Conservation (phyloP, 2,888 invertebrate genomes). For the Rhagonycha lutea region DNA sequence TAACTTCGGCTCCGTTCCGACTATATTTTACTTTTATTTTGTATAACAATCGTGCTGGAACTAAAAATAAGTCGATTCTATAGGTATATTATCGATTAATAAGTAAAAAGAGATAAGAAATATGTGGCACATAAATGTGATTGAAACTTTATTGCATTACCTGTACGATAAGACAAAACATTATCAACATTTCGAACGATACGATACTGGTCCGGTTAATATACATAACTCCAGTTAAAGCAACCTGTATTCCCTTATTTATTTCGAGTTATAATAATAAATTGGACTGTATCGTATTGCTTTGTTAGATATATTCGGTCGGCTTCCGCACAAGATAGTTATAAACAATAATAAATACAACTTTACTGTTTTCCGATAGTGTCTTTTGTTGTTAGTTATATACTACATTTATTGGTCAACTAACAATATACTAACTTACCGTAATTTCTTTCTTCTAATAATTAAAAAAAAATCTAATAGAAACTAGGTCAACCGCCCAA, state of each 20-base stretch:
- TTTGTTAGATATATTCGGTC: conserved; percentile 27
- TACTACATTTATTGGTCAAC: not conserved
- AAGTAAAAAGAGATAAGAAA: not conserved
- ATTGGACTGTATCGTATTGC: conserved; percentile 26
- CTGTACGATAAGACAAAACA: conserved; percentile 1
- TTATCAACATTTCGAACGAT: conserved; percentile 12
- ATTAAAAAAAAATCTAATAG: too few species aligned
- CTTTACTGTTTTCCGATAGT: conserved; percentile 21
- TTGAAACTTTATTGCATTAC: not conserved
- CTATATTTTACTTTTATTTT: too few species aligned
- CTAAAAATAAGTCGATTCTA: not conserved
- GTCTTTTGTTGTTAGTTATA: conserved; percentile 13
- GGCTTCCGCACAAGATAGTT: conserved; percentile 30
- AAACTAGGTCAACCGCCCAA: too few species aligned
- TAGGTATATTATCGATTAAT: not conserved
- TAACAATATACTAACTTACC: not conserved
- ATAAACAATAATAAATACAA: conserved; percentile 27
- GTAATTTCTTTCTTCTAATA: not conserved
- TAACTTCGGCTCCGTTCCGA: too few species aligned
- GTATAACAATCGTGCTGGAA: not conserved
- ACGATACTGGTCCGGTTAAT: conserved; percentile 13
- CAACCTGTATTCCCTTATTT: conserved; percentile 35
- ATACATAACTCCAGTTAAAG: conserved; percentile 25
- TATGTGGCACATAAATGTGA: not conserved
- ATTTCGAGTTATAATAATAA: conserved; percentile 34